Conservation (phyloP, 1,140 invertebrate genomes). For the Muscidifurax raptorellus region DNA sequence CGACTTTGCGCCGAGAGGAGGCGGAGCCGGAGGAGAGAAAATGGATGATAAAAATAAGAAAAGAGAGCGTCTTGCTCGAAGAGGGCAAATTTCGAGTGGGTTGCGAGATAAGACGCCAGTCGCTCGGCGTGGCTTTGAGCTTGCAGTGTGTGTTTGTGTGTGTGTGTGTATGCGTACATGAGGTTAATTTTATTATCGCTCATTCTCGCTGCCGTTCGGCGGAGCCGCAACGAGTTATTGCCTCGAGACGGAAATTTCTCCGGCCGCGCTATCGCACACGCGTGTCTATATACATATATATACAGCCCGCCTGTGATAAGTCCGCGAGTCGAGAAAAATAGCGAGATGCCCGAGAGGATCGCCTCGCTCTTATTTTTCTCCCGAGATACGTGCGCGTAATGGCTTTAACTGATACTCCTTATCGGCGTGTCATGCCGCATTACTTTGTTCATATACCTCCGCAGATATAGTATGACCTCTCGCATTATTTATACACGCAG, state of each 20-base stretch:
- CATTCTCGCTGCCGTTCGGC: constrained; percentile 25
- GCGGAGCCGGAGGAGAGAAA: background rate
- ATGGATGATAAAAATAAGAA: constrained; percentile 8
- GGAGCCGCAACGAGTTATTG: constrained; percentile 33
- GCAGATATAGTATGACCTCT: background rate
- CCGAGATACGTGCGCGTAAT: constrained; percentile 5
- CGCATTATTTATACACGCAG: no score
- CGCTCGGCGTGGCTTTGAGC: constrained; percentile 26
- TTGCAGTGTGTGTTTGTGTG: background rate
- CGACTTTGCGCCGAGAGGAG: background rate
- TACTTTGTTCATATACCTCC: constrained; percentile 35
- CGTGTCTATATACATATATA: background rate
- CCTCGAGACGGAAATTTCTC: constrained; percentile 36
- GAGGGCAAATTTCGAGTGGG: constrained; percentile 26
- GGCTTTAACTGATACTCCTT: constrained; percentile 49
- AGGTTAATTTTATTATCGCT: constrained; percentile 51
- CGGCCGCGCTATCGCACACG: constrained; percentile 32
- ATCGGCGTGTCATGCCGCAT: constrained; percentile 24
- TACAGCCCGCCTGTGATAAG: constrained; percentile 6
- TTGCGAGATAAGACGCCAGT: constrained; percentile 31
- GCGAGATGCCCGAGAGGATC: background rate
- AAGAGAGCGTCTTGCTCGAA: background rate
- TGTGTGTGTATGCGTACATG: background rate
- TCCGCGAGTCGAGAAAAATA: background rate
- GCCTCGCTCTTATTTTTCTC: background rate